Percentiles rank a stretch among this genome's conserved stretches.
These are phyloP conservation scores for Xanthia togata DNA, from an alignment of 2,888 invertebrate genomes.

Conservation along the genomic window DNA sequence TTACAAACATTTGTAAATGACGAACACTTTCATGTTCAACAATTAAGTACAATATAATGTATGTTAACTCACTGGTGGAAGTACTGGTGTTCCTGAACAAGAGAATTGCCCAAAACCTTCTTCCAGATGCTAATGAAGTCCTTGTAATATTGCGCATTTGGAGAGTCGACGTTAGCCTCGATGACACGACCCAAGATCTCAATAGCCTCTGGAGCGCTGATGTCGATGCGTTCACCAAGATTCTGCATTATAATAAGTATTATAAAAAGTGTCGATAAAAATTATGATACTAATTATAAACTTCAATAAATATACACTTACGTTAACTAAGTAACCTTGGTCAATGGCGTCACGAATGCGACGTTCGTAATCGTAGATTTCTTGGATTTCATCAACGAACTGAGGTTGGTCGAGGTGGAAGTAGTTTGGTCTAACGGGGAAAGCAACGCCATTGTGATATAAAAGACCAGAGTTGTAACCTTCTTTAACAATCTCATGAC, in stretches of 20 bases:
- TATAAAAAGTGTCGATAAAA: neutral
- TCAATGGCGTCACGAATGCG: constrained; percentile 92
- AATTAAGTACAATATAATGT: neutral
- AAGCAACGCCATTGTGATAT: constrained; percentile 92
- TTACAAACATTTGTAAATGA: constrained; percentile 2
- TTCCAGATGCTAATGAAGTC: constrained; percentile 90
- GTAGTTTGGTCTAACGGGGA: constrained; percentile 91
- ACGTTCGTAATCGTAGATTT: constrained; percentile 88
- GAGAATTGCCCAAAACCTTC: constrained; percentile 90
- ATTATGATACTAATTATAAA: neutral
- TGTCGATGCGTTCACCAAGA: constrained; percentile 89
- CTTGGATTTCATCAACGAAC: constrained; percentile 81
- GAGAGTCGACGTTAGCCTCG: constrained; percentile 91
- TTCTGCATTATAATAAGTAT: constrained; percentile 67
- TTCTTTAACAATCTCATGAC: constrained; percentile 88
- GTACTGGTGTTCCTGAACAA: constrained; percentile 70
- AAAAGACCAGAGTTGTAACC: constrained; percentile 92
- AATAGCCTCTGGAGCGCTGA: constrained; percentile 91
- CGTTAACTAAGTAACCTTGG: constrained; percentile 85
- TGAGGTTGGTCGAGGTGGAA: constrained; percentile 87
- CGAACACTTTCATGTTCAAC: neutral
- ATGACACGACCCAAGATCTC: constrained; percentile 92
- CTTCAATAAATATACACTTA: constrained; percentile 69
- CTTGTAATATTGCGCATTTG: constrained; percentile 91
- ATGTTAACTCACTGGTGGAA: constrained; percentile 72